Conservation (phyloP, 2,888 invertebrate species). For the Cataglyphis albicans region DNA sequence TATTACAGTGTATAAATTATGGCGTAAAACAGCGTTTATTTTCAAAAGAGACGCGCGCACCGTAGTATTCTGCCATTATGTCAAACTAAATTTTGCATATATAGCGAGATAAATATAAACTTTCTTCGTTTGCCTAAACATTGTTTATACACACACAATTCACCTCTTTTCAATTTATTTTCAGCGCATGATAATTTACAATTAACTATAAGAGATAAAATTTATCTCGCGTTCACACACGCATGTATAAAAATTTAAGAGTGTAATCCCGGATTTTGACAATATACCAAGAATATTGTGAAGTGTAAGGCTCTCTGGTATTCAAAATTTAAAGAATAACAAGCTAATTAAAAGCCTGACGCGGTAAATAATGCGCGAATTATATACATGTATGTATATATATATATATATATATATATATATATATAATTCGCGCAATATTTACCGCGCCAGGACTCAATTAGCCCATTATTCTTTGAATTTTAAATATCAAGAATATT, state of each 20-base stretch:
- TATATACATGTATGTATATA: no score
- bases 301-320: no score
- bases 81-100: constrained; percentile 10
- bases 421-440: no score
- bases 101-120: not conserved
- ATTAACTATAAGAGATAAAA: not conserved
- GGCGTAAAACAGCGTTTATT: constrained; percentile 20
- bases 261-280: not conserved
- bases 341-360: no score
- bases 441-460: no score
- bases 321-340: no score
- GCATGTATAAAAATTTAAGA: not conserved
- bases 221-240: not conserved
- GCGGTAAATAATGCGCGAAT: no score
- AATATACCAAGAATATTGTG: not conserved
- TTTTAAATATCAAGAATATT: not conserved
- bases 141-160: not conserved
- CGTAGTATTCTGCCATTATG: constrained; percentile 20
- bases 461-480: no score
- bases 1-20: constrained; percentile 47
- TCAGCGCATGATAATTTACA: not conserved
- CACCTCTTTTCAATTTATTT: not conserved
- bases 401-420: no score
- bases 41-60: not conserved
- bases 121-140: not conserved